Evolutionary conservation across 1,140 invertebrate genomes (phyloP).

Genomic region (Scaptomyza pallida): DNA sequence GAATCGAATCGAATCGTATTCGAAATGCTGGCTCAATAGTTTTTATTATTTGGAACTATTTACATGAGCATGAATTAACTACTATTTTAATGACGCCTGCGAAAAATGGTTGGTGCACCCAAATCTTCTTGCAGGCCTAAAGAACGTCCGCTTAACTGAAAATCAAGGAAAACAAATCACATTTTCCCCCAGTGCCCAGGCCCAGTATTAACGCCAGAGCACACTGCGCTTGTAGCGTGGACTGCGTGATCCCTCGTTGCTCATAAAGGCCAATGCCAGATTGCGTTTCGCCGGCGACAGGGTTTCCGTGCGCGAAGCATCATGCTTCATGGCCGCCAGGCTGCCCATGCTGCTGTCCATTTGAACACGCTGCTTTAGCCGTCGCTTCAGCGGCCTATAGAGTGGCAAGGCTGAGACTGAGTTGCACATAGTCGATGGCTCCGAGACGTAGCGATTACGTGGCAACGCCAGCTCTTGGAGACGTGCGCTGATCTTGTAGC

Average conservation of each 20-base stretch:
- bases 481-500: conserved; percentile 23
- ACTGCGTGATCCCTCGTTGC: conserved; percentile 10
- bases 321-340: conserved; percentile 29
- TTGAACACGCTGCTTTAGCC: not conserved
- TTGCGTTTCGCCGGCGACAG: conserved; percentile 56
- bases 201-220: conserved; percentile 17
- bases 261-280: conserved; percentile 53
- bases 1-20: too few relatives aligned
- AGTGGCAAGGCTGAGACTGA: not conserved
- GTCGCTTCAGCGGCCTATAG: not conserved
- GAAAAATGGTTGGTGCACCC: too few relatives aligned
- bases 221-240: not conserved
- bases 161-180: too few relatives aligned
- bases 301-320: conserved; percentile 11
- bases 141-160: too few relatives aligned
- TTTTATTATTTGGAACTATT: too few relatives aligned
- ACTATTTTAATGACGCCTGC: too few relatives aligned
- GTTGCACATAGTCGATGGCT: not conserved
- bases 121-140: too few relatives aligned
- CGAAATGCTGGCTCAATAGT: not conserved
- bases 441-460: not conserved
- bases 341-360: conserved; percentile 61
- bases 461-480: conserved; percentile 27
- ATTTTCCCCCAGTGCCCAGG: too few relatives aligned
- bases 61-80: too few relatives aligned